Base-by-base conservation (phyloP, 1,140 invertebrate genomes). In the Diplogasteroides magnus region DNA sequence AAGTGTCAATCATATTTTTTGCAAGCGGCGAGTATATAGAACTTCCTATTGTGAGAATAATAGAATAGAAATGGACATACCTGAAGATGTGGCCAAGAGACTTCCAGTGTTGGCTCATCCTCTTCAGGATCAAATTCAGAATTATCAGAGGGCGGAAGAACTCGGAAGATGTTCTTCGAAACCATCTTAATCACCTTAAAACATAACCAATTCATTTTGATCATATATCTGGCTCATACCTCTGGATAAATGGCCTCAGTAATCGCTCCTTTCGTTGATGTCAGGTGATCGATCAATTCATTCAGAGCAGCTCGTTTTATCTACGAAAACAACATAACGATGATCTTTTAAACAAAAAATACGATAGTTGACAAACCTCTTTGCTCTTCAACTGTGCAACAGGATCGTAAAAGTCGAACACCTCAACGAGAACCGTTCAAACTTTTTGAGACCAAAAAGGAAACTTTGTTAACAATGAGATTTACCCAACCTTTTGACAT, bases 401-500 rank as follows among this genome's bases (percentile, higher is more conserved):
- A 14, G 83, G 80, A 76, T 85, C 83, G 60, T 82, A 79, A 69
- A 82, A 82, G 74, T 87, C 86, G 76, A 87, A 87, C 37, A 87
- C n/a, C n/a, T n/a, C n/a, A n/a, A n/a, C n/a, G n/a, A n/a, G n/a
- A n/a, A n/a, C n/a, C n/a, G n/a, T n/a, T n/a, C n/a, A n/a, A n/a
- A n/a, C n/a, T n/a, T n/a, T n/a, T n/a, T n/a, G n/a, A n/a, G n/a
- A n/a, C n/a, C n/a, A n/a, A n/a, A n/a, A n/a, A n/a, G n/a, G n/a
- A n/a, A n/a, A n/a, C n/a, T n/a, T n/a, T n/a, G n/a, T n/a, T n/a
- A n/a, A n/a, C n/a, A n/a, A n/a, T n/a, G n/a, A n/a, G n/a, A n/a
- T n/a, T n/a, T n/a, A n/a, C n/a, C n/a, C n/a, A n/a, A n/a, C 85
- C 62, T 86, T 84, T 76, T 85, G 86, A 77, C 86, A 87, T 80